Percentiles rank a stretch among this genome's conserved stretches.
Conservation (phyloP, 2,888 invertebrate species). For the Pammene fasciana region DNA sequence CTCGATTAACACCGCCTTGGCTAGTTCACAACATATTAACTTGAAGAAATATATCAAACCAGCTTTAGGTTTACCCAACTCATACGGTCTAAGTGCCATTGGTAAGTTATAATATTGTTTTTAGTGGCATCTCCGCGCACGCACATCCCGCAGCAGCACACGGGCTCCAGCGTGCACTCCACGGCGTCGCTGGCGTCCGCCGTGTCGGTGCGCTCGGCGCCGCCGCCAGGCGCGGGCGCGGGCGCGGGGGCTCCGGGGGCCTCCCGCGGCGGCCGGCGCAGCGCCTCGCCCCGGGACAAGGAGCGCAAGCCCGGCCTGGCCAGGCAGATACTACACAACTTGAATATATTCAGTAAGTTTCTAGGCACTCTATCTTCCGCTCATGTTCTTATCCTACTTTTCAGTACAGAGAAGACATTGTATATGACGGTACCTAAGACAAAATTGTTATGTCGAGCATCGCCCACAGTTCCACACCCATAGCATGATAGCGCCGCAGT, state of each 20-base stretch:
- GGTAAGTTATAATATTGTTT: no score
- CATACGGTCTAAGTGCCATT: no score
- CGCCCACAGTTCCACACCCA: no score
- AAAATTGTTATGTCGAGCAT: no score
- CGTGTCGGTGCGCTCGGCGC: slow-evolving; percentile 47
- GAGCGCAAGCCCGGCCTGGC: slow-evolving; percentile 83
- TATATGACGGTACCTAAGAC: no score
- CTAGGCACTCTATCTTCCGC: background rate
- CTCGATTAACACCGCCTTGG: no score
- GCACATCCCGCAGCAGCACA: slow-evolving; percentile 76
- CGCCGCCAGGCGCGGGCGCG: slow-evolving; percentile 20
- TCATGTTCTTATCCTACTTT: no score
- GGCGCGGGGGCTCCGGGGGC: slow-evolving; percentile 28
- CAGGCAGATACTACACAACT: slow-evolving; percentile 90
- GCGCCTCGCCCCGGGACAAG: slow-evolving; percentile 57
- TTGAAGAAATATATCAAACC: no score
- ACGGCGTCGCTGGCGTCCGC: slow-evolving; percentile 51
- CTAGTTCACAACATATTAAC: no score
- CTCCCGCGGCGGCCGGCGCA: slow-evolving; percentile 43
- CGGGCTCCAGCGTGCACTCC: slow-evolving; percentile 75
- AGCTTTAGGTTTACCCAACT: no score
- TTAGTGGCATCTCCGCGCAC: slow-evolving; percentile 55
- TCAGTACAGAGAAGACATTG: no score
- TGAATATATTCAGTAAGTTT: slow-evolving; percentile 89
- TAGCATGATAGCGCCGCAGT: no score